Base-by-base conservation (phyloP, 2,888 invertebrate species). In the Girardia tigrina region DNA sequence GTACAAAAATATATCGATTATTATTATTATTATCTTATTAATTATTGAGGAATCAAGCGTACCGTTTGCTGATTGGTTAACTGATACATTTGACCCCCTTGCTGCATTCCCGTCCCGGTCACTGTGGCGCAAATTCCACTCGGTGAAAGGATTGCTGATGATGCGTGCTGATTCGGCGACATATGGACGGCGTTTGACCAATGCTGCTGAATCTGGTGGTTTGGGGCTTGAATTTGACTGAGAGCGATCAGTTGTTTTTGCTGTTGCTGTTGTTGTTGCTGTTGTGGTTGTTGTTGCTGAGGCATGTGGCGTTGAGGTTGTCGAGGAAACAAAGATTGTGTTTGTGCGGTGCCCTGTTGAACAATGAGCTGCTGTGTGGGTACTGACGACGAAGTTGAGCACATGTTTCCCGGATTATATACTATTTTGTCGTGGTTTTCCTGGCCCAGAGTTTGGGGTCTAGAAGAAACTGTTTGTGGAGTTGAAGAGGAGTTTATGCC, bases 231-330 rank as follows among this genome's bases (percentile, higher is more conserved):
- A 8, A 70, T 70, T 70, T 70, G 70, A 12, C 70, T 23, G 26
- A 26, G 70, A 70, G 56, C n/a, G 6, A 71, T 23, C 8, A 20
- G 71, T 71, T 73, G 73, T 36, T 20, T 16, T 2, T 36, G n/a
- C 12, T 20, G 8, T 16, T 73, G 73, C 69, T 73, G 73, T 71
- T 73, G 75, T 14, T 74, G 75, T 16, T 74, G 73, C 14, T 26
- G 23, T 26, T 26, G 26, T 16, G 6, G 23, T 6, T 14, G 74
- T 6, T 20, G 73, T 74, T 74, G 75, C 27, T 28, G 72, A 12
- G 8, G 27, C 72, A 29, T n/a, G 14, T n/a, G 36, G 16, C 36
- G 36, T 36, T 36, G 36, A 12, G 73, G n/a, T 26, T 73, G n/a
- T 8, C n/a, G 73, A 6, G n/a, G 2, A 14, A 8, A 26, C 20